These are phyloP conservation scores for Sus cebifrons DNA, from an alignment of 2,797 vertebrate species.

Conservation along the genomic window DNA sequence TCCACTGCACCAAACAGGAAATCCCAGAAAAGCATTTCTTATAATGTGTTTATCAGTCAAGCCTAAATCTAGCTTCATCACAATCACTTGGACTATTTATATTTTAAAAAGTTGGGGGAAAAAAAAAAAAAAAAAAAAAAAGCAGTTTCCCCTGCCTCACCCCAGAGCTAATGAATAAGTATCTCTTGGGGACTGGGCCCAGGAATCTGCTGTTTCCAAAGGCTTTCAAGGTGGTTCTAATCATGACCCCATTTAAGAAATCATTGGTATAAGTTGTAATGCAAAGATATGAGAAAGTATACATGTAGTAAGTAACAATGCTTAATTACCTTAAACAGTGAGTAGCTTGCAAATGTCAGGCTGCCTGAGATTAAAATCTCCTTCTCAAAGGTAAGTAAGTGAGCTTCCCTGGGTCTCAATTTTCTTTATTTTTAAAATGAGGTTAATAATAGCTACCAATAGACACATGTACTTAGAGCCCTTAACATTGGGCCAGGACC, in stretches of 20 bases:
- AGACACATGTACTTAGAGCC: not conserved
- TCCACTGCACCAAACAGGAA: too few species aligned
- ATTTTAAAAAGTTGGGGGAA: not conserved
- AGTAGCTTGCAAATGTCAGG: not conserved
- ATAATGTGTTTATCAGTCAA: not conserved
- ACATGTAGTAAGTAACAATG: not conserved
- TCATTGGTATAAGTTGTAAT: not conserved
- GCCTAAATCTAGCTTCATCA: not conserved
- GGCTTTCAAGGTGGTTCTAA: not conserved
- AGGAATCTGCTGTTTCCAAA: not conserved
- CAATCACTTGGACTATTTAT: constrained; percentile 8
- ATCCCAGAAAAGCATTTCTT: not conserved
- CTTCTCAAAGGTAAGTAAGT: not conserved
- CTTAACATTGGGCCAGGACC: not conserved
- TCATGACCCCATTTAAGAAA: not conserved
- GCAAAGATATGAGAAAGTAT: not conserved
- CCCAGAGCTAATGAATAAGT: not conserved
- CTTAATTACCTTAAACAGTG: not conserved
- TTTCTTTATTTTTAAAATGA: constrained; percentile 29
- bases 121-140: not conserved
- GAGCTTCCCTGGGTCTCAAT: not conserved
- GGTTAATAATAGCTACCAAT: not conserved
- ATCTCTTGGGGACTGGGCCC: not conserved
- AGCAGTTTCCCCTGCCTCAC: not conserved
- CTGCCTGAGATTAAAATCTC: not conserved